Percentiles rank a stretch among this genome's conserved stretches.
These are phyloP conservation scores for Salticus scenicus DNA, from an alignment of 2,888 invertebrate genomes.

Conservation along the genomic window DNA sequence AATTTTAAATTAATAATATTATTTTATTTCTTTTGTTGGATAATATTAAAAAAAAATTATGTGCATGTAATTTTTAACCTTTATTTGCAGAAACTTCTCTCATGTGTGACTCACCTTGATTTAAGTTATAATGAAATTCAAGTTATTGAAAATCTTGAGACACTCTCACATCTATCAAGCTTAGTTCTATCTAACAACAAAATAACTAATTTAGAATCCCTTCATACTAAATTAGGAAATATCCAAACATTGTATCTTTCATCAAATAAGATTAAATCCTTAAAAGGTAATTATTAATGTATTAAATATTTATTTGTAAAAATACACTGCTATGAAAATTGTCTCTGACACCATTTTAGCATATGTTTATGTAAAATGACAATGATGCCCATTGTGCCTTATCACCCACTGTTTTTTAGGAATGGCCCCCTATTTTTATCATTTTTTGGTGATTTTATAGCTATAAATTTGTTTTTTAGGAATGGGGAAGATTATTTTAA, in stretches of 20 bases:
- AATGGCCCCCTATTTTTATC: too few species aligned
- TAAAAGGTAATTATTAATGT: slow-evolving; percentile 79
- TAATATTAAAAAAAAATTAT: too few species aligned
- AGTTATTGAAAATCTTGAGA: slow-evolving; percentile 68
- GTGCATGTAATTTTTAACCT: neutral
- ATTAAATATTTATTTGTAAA: neutral
- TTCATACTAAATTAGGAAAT: slow-evolving; percentile 91
- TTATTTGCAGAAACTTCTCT: slow-evolving; percentile 75
- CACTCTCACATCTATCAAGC: slow-evolving; percentile 48
- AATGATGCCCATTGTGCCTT: neutral
- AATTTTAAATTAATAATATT: neutral
- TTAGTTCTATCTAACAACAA: slow-evolving; percentile 82
- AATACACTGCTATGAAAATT: too few species aligned
- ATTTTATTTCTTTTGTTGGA: too few species aligned
- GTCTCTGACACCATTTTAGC: too few species aligned
- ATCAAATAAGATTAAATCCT: slow-evolving; percentile 85
- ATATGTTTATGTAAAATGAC: neutral
- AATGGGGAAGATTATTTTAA: too few species aligned
- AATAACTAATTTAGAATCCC: slow-evolving; percentile 84
- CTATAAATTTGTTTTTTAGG: too few species aligned
- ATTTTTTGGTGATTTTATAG: too few species aligned
- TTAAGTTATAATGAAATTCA: slow-evolving; percentile 77
- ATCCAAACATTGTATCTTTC: slow-evolving; percentile 89
- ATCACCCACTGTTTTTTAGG: too few species aligned
- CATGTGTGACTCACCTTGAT: slow-evolving; percentile 81